Evolutionary conservation across 2,797 vertebrate genomes (phyloP), one percentile per base, ranked within the genome.

Genomic region (Liasis olivaceus): DNA sequence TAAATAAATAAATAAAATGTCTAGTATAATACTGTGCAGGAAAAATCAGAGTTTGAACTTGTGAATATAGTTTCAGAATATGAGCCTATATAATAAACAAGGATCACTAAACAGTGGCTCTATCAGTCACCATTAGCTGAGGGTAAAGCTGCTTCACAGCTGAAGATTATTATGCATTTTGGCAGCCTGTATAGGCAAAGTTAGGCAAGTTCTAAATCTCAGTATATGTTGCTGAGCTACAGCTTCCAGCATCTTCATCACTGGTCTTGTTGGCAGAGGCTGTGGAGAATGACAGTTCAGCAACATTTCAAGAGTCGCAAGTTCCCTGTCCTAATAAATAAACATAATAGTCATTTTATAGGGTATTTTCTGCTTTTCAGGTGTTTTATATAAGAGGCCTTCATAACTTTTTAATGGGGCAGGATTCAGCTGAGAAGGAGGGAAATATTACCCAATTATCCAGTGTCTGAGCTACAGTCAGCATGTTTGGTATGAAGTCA

Each of bases 11-110:
- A 36, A 36, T 36, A 36, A 36, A 51, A 51, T 1, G 4, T 66
- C 24, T 85, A 20, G 3, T 28, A 63, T 12, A 77, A 63, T 86
- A 64, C 0, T 87, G 0, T 14, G 28, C 22, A 9, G 42, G n/a
- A 64, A 89, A 12, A 58, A 86, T 4, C 6, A 60, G 7, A 1
- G 5, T 8, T 51, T 86, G 60, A 59, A 42, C 51, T 24, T 51
- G 81, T 20, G n/a, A 85, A 56, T 62, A 11, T 51, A 56, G 26
- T 72, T 31, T 62, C 28, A 15, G 12, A 14, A 36, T 28, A 84
- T n/a, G 31, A 28, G 12, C 4, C 47, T 81, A 81, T 69, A 20
- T 59, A 36, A 0, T 69, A 64, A 87, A 69, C 9, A 4, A 24
- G 62, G 7, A 91, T 69, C 17, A 9, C 13, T 36, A 58, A 5